A percentile compares a stretch with the other conserved stretches of the same genome.
phyloP scores from a whole-genome alignment of 1,140 invertebrate species.

The Cardiocondyla obscurior region DNA sequence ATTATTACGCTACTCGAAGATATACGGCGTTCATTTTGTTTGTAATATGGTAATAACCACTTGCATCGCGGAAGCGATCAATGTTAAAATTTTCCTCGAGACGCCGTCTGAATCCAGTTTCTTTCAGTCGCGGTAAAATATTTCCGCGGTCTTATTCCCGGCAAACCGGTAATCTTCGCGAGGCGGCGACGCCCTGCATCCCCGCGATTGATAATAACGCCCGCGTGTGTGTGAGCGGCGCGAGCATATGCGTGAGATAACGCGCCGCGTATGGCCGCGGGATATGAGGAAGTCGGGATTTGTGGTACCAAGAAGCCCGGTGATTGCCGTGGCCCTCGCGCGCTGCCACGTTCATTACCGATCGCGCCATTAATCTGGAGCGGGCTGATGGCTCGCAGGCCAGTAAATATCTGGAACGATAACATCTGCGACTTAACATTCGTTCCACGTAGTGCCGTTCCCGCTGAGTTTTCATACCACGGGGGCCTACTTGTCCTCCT shows the following conservation, averaged over 20 bases:
- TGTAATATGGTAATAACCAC: background rate
- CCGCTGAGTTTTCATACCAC: slow-evolving; percentile 62
- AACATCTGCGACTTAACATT: slow-evolving; percentile 75
- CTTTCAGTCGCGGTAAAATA: slow-evolving; percentile 12
- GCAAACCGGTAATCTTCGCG: slow-evolving; percentile 33
- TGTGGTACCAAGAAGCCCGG: slow-evolving; percentile 73
- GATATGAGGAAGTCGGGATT: slow-evolving; percentile 70
- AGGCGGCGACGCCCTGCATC: slow-evolving; percentile 60
- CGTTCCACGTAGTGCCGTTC: slow-evolving; percentile 60
- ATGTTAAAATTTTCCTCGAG: background rate
- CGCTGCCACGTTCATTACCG: slow-evolving; percentile 79
- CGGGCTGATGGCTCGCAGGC: slow-evolving; percentile 72
- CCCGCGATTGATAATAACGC: slow-evolving; percentile 69
- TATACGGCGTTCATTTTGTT: background rate
- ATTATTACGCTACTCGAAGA: background rate
- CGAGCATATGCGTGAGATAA: slow-evolving; percentile 61
- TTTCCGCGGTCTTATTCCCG: slow-evolving; percentile 40
- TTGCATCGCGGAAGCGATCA: background rate
- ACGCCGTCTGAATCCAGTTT: background rate
- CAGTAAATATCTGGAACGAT: slow-evolving; percentile 77
- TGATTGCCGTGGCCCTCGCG: slow-evolving; percentile 74
- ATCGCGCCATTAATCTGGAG: slow-evolving; percentile 80
- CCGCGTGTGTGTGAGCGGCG: slow-evolving; percentile 53
- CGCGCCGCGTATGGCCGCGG: slow-evolving; percentile 44
- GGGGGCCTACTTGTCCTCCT: slow-evolving; percentile 59